A percentile compares a stretch with the other conserved stretches of the same genome.
Evolutionary conservation across 2,797 vertebrate genomes (phyloP).

Genomic region (Scleropages formosus): DNA sequence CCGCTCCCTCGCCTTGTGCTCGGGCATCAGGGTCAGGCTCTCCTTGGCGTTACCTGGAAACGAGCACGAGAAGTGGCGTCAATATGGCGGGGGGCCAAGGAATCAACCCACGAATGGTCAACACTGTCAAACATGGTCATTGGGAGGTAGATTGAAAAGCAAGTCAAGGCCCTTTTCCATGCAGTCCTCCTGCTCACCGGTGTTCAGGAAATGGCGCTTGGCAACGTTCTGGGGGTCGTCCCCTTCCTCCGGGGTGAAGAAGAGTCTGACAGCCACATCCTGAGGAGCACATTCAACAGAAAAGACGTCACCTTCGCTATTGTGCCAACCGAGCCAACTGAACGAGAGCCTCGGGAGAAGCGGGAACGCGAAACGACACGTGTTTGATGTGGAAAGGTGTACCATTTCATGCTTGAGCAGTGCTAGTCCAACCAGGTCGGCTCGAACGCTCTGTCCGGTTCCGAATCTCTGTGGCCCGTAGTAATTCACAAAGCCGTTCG

Average conservation of each 20-base stretch:
- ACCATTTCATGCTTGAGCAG: conserved; percentile 88
- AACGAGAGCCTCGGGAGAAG: neutral
- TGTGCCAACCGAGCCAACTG: neutral
- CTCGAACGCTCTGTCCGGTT: conserved; percentile 75
- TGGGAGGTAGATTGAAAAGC: neutral
- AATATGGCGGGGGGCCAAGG: neutral
- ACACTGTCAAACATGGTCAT: neutral
- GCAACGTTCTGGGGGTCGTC: conserved; percentile 83
- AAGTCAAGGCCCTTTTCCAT: too few species aligned
- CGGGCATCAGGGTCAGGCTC: conserved; percentile 79
- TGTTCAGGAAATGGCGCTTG: conserved; percentile 86
- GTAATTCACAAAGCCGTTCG: conserved; percentile 90
- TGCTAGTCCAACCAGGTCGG: conserved; percentile 85
- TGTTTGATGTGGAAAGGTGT: conserved; percentile 59
- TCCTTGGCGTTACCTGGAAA: conserved; percentile 83
- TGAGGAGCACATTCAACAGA: conserved; percentile 44
- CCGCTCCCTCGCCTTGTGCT: conserved; percentile 83
- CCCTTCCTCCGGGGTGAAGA: conserved; percentile 81
- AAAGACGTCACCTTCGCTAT: neutral
- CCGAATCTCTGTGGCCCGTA: conserved; percentile 94
- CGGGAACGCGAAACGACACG: too few species aligned
- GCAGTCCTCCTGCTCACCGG: conserved; percentile 79
- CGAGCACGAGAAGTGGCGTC: neutral
- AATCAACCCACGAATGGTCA: neutral
- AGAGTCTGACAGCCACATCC: conserved; percentile 82